Conservation (phyloP, 2,113 vertebrate species). For the Coptodon rendalli region DNA sequence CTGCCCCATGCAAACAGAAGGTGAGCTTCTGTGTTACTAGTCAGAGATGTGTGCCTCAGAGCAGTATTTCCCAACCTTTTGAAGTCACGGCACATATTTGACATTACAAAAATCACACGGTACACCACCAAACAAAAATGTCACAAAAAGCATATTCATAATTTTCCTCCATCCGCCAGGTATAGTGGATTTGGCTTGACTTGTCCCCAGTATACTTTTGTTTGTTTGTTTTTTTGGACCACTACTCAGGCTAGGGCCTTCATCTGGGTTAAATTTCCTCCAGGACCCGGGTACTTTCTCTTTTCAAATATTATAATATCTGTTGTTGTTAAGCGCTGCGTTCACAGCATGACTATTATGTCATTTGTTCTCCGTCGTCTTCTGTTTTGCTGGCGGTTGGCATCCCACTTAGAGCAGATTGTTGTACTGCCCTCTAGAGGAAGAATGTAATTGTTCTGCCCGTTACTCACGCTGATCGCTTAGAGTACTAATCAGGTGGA, state of each 20-base stretch:
- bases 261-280: background rate
- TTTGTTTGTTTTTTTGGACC: background rate
- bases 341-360: background rate
- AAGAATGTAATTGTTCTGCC: background rate
- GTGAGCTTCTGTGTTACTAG: background rate
- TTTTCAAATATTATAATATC: background rate
- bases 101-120: background rate
- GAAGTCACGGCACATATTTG: background rate
- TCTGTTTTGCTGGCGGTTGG: background rate
- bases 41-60: background rate
- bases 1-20: background rate
- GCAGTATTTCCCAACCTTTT: background rate
- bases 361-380: background rate
- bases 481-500: background rate
- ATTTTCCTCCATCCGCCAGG: background rate
- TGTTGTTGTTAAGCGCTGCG: background rate
- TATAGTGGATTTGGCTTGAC: background rate
- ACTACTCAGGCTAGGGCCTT: background rate
- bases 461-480: rapidly evolving
- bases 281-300: background rate
- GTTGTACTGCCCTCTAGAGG: background rate
- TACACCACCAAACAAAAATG: background rate
- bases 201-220: background rate
- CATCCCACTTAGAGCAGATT: background rate
- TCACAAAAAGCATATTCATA: background rate